Conservation (phyloP, 2,113 vertebrate genomes). For the Trinectes maculatus region DNA sequence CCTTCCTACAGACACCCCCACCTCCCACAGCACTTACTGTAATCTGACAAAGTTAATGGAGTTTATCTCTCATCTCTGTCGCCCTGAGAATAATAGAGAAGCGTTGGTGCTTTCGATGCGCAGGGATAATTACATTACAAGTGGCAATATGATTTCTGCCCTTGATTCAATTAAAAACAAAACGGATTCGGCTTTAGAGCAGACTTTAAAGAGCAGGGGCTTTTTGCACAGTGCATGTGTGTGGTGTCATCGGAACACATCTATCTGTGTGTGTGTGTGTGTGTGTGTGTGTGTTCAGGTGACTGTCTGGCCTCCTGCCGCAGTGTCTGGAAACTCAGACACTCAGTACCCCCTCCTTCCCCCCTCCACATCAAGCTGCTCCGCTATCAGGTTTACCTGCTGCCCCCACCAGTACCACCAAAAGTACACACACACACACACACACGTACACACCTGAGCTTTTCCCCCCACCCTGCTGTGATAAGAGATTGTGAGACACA, state of each 20-base stretch:
- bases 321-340: slow-evolving; percentile 85
- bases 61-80: slow-evolving; percentile 59
- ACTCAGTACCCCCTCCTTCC: slow-evolving; percentile 12
- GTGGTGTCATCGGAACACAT: slow-evolving; percentile 7
- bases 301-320: slow-evolving; percentile 87
- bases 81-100: slow-evolving; percentile 54
- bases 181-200: slow-evolving; percentile 45
- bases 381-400: slow-evolving; percentile 60
- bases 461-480: slow-evolving; percentile 18
- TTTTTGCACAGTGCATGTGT: slow-evolving; percentile 8
- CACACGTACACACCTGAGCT: slow-evolving; percentile 14
- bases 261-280: slow-evolving; percentile 65
- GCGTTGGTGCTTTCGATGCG: slow-evolving; percentile 58
- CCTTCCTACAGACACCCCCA: slow-evolving; percentile 21
- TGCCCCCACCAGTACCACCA: slow-evolving; percentile 21
- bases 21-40: slow-evolving; percentile 48
- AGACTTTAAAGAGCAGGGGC: background rate
- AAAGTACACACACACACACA: background rate
- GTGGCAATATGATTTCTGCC: slow-evolving; percentile 37
- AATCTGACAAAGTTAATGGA: slow-evolving; percentile 65
- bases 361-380: slow-evolving; percentile 18
- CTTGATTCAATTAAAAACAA: slow-evolving; percentile 62
- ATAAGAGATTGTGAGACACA: slow-evolving; percentile 61
- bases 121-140: slow-evolving; percentile 49
- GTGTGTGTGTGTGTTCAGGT: slow-evolving; percentile 82